These are phyloP conservation scores for Platynereis dumerilii DNA, from an alignment of 2,888 invertebrate genomes.

Conservation along the genomic window DNA sequence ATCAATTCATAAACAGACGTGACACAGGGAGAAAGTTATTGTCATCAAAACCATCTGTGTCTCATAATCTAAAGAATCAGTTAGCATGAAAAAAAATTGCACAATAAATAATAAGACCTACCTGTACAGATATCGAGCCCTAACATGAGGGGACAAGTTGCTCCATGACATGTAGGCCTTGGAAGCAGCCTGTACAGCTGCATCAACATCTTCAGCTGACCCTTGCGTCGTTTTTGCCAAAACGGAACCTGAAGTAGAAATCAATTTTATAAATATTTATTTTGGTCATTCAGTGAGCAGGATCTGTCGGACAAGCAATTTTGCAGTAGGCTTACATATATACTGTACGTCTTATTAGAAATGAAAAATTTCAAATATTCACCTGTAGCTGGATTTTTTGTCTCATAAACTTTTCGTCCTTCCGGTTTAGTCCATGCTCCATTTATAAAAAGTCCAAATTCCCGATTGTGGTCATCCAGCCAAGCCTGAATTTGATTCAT, in stretches of 20 bases:
- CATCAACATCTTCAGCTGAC: constrained; percentile 54
- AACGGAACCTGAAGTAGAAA: constrained; percentile 47
- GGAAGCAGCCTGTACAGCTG: constrained; percentile 53
- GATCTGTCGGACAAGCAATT: too few relatives aligned
- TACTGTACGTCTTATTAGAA: too few relatives aligned
- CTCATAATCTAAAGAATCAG: too few relatives aligned
- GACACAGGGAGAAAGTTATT: too few relatives aligned
- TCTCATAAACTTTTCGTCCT: constrained; percentile 51
- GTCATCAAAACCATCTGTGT: too few relatives aligned
- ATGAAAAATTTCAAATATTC: constrained; percentile 10
- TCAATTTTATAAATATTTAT: neutral
- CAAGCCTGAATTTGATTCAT: constrained; percentile 59
- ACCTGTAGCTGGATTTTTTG: constrained; percentile 62
- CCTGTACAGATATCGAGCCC: constrained; percentile 61
- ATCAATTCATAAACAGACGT: too few relatives aligned
- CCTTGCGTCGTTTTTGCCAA: constrained; percentile 56
- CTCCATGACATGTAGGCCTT: constrained; percentile 57
- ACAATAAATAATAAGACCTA: too few relatives aligned
- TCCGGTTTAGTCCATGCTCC: constrained; percentile 59
- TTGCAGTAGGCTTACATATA: too few relatives aligned
- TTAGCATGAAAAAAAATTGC: too few relatives aligned
- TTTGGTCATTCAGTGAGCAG: too few relatives aligned
- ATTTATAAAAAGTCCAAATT: constrained; percentile 61
- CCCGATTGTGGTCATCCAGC: constrained; percentile 56
- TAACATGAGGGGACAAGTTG: constrained; percentile 51